A percentile compares a stretch with the other conserved stretches of the same genome.
Conservation (phyloP, 2,113 vertebrate species). For the Brachyhypopomus occidentalis region DNA sequence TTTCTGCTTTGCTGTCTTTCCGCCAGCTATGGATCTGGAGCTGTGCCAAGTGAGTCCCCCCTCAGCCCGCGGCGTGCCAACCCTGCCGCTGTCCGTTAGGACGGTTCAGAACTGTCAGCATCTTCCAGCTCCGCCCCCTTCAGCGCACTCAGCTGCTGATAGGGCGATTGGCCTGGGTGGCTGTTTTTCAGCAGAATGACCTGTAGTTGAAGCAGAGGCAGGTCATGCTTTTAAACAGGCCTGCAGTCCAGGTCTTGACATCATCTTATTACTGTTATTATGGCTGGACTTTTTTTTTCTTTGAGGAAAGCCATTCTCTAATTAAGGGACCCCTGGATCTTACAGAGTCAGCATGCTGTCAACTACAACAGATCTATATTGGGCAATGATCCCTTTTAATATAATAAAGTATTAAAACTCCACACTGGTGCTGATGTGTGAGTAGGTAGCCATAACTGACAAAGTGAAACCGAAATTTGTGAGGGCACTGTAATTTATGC, state of each 20-base stretch:
- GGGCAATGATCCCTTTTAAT: constrained; percentile 15
- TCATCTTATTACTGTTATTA: background rate
- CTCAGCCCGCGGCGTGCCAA: constrained; percentile 20
- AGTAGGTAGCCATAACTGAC: background rate
- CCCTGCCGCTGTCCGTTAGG: constrained; percentile 39
- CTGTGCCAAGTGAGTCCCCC: constrained; percentile 37
- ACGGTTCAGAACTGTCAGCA: constrained; percentile 50
- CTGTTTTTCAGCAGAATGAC: constrained; percentile 15
- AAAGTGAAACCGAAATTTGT: background rate
- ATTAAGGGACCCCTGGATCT: constrained; percentile 30
- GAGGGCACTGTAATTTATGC: background rate
- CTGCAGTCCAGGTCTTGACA: background rate
- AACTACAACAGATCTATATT: constrained; percentile 27
- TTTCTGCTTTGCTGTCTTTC: constrained; percentile 22
- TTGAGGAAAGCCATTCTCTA: constrained; percentile 4
- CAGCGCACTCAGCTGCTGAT: constrained; percentile 35
- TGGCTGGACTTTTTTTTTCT: constrained; percentile 12
- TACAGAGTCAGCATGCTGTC: constrained; percentile 21
- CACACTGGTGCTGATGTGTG: background rate
- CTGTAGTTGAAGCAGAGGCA: background rate
- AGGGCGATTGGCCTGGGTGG: background rate
- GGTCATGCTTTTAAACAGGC: background rate
- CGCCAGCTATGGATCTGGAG: constrained; percentile 16
- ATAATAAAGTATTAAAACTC: constrained; percentile 18
- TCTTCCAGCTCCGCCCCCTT: constrained; percentile 25